Conservation (phyloP, 2,888 invertebrate species). For the Deladenus siricidicola region DNA sequence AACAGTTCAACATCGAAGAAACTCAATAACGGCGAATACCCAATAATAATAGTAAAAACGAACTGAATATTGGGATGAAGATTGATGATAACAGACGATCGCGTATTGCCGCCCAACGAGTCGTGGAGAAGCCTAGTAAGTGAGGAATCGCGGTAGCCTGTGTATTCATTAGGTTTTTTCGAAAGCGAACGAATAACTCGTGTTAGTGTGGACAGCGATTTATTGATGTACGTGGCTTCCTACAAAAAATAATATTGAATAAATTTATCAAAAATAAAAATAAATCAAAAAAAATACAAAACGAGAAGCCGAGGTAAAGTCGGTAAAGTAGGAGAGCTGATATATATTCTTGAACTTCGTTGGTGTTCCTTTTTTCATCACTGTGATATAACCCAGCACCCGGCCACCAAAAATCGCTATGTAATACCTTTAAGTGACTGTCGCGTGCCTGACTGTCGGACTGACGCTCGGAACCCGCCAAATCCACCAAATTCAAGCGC, state of each 20-base stretch:
- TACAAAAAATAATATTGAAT: constrained; percentile 26
- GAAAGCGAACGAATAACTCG: constrained; percentile 56
- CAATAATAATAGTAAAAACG: constrained; percentile 16
- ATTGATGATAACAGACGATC: constrained; percentile 56
- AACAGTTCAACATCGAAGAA: background rate
- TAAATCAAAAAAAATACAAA: no score
- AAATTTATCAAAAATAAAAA: constrained; percentile 5
- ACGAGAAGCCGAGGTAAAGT: no score
- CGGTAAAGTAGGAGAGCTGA: no score
- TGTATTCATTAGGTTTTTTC: constrained; percentile 45
- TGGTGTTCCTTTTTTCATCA: no score
- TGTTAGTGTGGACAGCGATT: constrained; percentile 55
- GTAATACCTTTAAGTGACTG: constrained; percentile 54
- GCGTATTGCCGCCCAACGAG: constrained; percentile 56
- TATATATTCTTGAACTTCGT: no score
- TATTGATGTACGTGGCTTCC: constrained; percentile 57
- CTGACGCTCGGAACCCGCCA: constrained; percentile 57
- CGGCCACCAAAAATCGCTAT: no score
- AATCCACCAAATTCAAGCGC: constrained; percentile 57
- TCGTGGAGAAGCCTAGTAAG: constrained; percentile 56
- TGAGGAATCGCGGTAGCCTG: constrained; percentile 56
- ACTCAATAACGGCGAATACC: background rate
- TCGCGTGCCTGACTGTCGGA: constrained; percentile 54
- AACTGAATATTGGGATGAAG: constrained; percentile 55
- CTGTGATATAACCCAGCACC: no score